Base-by-base conservation (phyloP, 2,888 invertebrate genomes). In the Trachelus iudaicus region DNA sequence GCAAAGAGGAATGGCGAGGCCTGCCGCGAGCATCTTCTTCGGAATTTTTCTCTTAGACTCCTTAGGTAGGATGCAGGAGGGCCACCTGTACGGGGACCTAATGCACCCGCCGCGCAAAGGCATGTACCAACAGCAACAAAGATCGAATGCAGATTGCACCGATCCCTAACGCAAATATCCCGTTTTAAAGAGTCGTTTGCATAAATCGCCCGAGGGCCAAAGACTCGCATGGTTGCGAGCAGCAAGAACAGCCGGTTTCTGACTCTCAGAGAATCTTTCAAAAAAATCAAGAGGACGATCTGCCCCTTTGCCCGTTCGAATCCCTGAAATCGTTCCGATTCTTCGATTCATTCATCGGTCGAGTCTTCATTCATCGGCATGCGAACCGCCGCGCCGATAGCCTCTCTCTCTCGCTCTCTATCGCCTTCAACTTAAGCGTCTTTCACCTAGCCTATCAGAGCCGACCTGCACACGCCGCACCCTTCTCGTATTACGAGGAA, bases 141-240 rank as follows among this genome's bases (percentile, higher is more conserved):
- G 77, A 33, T 76, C 76, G 69, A 31, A 75, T 34, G 73, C 71
- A 75, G 31, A 69, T 76, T 34, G 69, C 33, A 76, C 75, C 79
- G 81, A 77, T 77, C 84, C 82, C 82, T 78, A 85, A 85, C 86
- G 85, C 86, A 90, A 90, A 90, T 90, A 90, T 90, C 88, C 89
- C 88, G 89, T 90, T 90, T 90, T 87, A 89, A 89, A 85, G 82
- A 85, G 82, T 84, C 86, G 85, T 89, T 89, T 87, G 88, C 87
- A 87, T 89, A 87, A 81, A 77, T 77, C 69, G 85, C 89, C 83
- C 75, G 82, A 69, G 69, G 69, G 69, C 69, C 69, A 15, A 69
- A 30, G 1, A 40, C 40, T 40, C 40, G 15, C 40, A 40, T 15
- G 15, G 40, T 40, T 40, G 40, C 40, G 15, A 40, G 40, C 6